Base-by-base conservation (phyloP, 2,888 invertebrate species). In the Capitulum mitella region DNA sequence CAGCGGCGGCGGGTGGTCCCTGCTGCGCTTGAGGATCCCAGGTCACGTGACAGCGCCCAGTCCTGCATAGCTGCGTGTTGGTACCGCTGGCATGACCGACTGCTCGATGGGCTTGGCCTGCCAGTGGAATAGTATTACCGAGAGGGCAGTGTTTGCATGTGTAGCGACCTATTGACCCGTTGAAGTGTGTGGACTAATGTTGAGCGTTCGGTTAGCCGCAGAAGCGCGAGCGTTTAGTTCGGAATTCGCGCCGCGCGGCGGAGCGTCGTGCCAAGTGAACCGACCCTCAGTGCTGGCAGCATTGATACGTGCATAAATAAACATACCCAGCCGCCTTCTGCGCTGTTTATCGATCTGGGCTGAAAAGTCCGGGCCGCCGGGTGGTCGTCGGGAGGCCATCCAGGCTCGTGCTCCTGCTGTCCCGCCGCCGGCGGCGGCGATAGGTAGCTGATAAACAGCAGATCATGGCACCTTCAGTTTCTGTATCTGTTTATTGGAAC, bases 131-230 rank as follows among this genome's bases (percentile, higher is more conserved):
- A 64, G 64, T 64, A 64, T 64, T 32, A 64, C 34, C 64, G 51
- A 29, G 6, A 58, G 58, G 58, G n/a, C 58, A 19, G 19, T 32
- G 64, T 64, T 51, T 64, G 34, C 64, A 64, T 19, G 19, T 34
- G 64, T 64, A 64, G 64, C 64, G 34, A 64, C 34, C 64, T 14
- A 34, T 34, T 64, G 64, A 64, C 19, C 64, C 29, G 19, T 64
- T 61, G 61, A 16, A 40, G 70, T 70, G 70, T 70, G 40, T 12
- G 22, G 26, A 70, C 70, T 70, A 70, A 70, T 70, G 40, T 37
- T 29, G n/a, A 54, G n/a, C 58, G n/a, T 10, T 29, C 34, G 64
- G 26, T 22, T 26, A 22, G 37, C 64, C 26, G 40, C 70, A 40
- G 70, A 70, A 22, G 70, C n/a, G 26, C 5, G 40, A 37, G 22